Evolutionary conservation across 2,888 invertebrate species (phyloP), one percentile per base, ranked within the genome.

Genomic region (Tachystola acroxantha): DNA sequence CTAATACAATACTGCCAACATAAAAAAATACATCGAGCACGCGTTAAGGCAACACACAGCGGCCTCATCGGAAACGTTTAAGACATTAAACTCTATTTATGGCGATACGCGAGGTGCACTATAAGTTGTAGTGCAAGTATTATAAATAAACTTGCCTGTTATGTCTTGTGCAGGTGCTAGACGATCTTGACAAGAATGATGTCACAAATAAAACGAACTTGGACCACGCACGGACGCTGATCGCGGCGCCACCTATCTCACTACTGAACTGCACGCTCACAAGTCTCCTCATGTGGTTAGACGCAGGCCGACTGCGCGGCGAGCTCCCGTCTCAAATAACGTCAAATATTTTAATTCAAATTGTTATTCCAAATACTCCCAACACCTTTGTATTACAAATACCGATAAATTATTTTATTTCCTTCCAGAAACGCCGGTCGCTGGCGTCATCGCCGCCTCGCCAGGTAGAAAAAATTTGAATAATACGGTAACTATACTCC

Each of bases 251-350:
- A 41, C 43, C 36, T 45, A 40, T 37, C 35, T 30, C 16, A 24
- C 28, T 19, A 29, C n/a, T 24, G 9, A n/a, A 2, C 3, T 26
- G 24, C 13, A 33, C 29, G 7, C 11, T 14, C 2, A 16, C 38
- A 36, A 32, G 27, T 35, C 30, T 53, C 34, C 50, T 68, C 71
- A 64, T 64, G 62, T 53, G 66, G 56, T 56, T 45, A 39, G 58
- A 40, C 59, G 46, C 39, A 39, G 39, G 52, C 22, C 50, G 55
- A 75, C 69, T 72, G 72, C 38, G 42, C 40, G 26, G 34, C 40
- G 42, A 40, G 34, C 33, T 40, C 49, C 32, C 34, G 39, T 36
- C 39, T 37, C 28, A 16, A 10, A 14, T 12, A 20, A 12, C 29
- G 42, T 40, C 45, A 42, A 49, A 53, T 49, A 48, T 53, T 46